These are phyloP conservation scores for Plumapathes pennacea DNA, from an alignment of 92 coral and sea anemone species.

Conservation along the genomic window DNA sequence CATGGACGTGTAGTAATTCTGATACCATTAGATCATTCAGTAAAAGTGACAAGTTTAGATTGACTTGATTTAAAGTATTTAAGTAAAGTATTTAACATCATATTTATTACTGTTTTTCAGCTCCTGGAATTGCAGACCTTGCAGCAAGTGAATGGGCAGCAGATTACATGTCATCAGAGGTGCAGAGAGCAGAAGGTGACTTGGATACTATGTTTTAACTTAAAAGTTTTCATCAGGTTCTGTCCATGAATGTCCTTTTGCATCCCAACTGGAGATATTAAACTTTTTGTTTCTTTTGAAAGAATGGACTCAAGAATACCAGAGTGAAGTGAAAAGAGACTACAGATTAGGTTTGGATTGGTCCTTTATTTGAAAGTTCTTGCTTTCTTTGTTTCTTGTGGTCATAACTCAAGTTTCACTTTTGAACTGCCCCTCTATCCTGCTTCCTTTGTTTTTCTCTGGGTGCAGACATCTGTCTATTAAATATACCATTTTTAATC, in stretches of 20 bases:
- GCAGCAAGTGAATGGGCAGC: slow-evolving; percentile 90
- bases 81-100: not conserved
- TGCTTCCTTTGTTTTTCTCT: too few relatives aligned
- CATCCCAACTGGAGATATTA: not conserved
- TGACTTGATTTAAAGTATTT: too few relatives aligned
- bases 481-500: too few relatives aligned
- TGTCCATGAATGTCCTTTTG: not conserved
- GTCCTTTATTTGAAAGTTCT: too few relatives aligned
- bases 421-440: too few relatives aligned
- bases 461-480: too few relatives aligned
- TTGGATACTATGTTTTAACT: not conserved
- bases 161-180: slow-evolving; percentile 79
- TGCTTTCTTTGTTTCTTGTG: too few relatives aligned
- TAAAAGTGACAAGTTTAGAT: too few relatives aligned
- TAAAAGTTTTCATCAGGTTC: not conserved
- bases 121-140: slow-evolving; percentile 87
- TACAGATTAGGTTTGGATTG: too few relatives aligned
- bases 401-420: too few relatives aligned
- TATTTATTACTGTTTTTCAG: slow-evolving; percentile 18
- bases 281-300: slow-evolving; percentile 2
- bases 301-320: slow-evolving; percentile 92
- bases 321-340: slow-evolving; percentile 31
- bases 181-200: slow-evolving; percentile 60
- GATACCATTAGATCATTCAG: too few relatives aligned
- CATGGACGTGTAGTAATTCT: too few relatives aligned